These are phyloP conservation scores for Haplotaxodon microlepis DNA, from an alignment of 2,113 vertebrate genomes.

Conservation along the genomic window DNA sequence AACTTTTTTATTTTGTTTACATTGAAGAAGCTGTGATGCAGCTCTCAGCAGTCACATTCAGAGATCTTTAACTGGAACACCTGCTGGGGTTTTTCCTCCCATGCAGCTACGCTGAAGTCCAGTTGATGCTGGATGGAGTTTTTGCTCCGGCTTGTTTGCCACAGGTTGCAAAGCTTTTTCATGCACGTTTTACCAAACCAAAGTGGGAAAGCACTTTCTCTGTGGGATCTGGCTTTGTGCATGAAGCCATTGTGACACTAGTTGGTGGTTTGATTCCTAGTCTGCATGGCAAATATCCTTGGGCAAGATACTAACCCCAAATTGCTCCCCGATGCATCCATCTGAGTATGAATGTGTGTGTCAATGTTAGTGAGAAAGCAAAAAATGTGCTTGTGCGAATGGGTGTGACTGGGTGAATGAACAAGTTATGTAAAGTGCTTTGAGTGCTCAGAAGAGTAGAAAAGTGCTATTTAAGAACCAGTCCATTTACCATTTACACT, in stretches of 20 bases:
- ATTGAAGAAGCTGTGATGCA: background rate
- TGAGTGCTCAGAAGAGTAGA: background rate
- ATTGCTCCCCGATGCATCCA: background rate
- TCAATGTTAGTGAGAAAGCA: background rate
- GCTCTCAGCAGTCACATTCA: background rate
- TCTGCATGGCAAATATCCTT: accelerated
- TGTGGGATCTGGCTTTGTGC: background rate
- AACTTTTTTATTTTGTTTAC: background rate
- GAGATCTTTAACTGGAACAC: background rate
- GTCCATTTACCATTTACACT: background rate
- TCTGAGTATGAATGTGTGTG: accelerated
- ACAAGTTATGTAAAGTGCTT: background rate
- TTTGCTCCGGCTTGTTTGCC: background rate
- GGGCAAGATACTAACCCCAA: background rate
- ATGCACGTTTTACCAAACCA: background rate
- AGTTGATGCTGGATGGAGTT: background rate
- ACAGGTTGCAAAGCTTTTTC: background rate
- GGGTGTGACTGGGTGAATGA: accelerated
- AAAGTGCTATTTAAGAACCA: accelerated
- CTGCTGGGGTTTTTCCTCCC: background rate
- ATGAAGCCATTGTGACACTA: background rate
- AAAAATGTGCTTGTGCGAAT: accelerated
- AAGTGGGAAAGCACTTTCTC: background rate
- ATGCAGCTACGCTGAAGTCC: background rate
- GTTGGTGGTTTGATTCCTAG: background rate